Evolutionary conservation across 2,797 vertebrate genomes (phyloP), one percentile per base, ranked within the genome.

Genomic region (Acrocephalus scirpaceus): DNA sequence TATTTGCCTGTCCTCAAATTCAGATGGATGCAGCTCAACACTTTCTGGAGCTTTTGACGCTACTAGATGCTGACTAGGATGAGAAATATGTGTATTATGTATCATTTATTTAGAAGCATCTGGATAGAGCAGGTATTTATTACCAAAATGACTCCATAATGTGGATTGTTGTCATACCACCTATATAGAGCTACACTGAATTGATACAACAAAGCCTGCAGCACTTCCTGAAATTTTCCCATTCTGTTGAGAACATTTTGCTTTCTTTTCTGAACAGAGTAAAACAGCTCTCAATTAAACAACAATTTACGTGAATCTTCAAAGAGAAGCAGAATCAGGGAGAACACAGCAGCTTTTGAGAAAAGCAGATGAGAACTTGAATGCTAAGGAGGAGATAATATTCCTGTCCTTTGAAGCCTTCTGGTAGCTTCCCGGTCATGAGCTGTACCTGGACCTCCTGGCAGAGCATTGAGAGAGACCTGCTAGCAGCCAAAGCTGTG

Each of bases 401-500:
- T 17, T 48, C 48, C 25, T 61, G 23, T 25, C 48, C 42, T 83
- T 45, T 74, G 69, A 80, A 94, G 18, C 16, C 10, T 20, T 27
- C 3, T 27, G n/a, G 15, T 44, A 29, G 16, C 53, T 79, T 86
- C 64, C 51, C 29, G 61, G 1, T 6, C 20, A 32, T 4, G 30
- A 83, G 19, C 22, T 75, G 18, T 45, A 88, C 36, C 53, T 48
- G 22, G 13, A 34, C 61, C 12, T 64, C 34, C 48, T 70, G 50
- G 42, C 15, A 57, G 61, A 60, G 34, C 75, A 64, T 0, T 42
- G 29, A 83, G 38, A 87, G 40, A 84, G 11, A 53, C 18, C 20
- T 71, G 19, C 1, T 4, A 61, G 47, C 19, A 77, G 20, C 9
- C 32, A 78, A 78, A 67, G 9, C 6, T 47, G 54, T 0, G 0